Evolutionary conservation across 1,140 invertebrate genomes (phyloP), one percentile per base, ranked within the genome.

Genomic region (Pseudomyrmex cubaensis): DNA sequence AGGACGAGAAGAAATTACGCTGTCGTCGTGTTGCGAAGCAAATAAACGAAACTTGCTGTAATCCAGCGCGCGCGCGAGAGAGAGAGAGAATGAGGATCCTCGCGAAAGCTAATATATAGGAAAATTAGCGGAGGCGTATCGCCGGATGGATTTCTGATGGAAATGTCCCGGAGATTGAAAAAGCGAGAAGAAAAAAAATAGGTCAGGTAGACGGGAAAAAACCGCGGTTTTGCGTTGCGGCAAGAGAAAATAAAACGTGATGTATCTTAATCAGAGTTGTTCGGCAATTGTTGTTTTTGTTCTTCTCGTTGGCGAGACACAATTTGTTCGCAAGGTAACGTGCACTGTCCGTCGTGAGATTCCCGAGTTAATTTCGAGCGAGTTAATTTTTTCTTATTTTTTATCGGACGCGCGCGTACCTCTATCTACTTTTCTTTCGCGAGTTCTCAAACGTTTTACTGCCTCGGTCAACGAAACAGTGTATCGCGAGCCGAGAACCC

Each of bases 81-180:
- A 25, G 2, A 25, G 25, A 25, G 25, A 35, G 35, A 35, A 7
- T 0, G 35, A 35, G 35, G 35, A 35, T 35, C 35, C 4, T 35
- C 5, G 35, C 35, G 5, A 35, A 35, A 35, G 35, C 35, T 35
- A 35, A 35, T 35, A 35, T 35, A 35, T 35, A 35, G 35, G 35
- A 35, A 35, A 35, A 35, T 35, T 35, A 35, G 5, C 35, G 7
- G 35, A 35, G 35, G 35, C 5, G 35, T 35, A 35, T 35, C 35
- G 35, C 5, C 35, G 5, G 35, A 35, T 35, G 35, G 35, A 57
- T 46, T 77, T 56, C 61, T 57, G n/a, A 78, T 76, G 52, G 35
- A 46, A 64, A 35, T 35, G 2, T 75, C 8, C 2, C 1, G 7
- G 57, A 64, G 4, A 10, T 9, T 2, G 0, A 52, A 64, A 35